Evolutionary conservation across 2,113 vertebrate species (phyloP).

Genomic region (Chamaetylas fuelleborni): DNA sequence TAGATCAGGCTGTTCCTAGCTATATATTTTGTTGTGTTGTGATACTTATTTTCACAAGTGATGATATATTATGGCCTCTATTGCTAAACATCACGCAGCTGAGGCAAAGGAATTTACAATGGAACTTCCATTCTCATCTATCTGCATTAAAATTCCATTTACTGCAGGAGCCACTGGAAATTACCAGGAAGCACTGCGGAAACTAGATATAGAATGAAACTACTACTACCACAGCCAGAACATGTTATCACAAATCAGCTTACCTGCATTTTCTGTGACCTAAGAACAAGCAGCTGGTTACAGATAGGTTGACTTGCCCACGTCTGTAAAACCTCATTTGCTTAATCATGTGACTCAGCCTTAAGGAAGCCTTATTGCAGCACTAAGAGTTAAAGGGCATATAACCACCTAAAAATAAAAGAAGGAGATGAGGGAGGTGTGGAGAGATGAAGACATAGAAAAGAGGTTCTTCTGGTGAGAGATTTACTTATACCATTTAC

Average conservation of each 20-base stretch:
- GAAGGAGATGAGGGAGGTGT: background rate
- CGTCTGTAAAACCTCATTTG: background rate
- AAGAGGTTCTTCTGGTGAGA: background rate
- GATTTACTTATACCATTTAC: background rate
- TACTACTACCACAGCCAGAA: background rate
- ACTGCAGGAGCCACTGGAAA: background rate
- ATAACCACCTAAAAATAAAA: background rate
- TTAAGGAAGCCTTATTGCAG: background rate
- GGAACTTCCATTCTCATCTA: background rate
- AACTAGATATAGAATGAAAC: background rate
- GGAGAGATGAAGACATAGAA: background rate
- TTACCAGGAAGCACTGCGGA: background rate
- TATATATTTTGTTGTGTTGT: background rate
- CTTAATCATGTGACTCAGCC: background rate
- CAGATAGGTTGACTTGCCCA: rapidly evolving
- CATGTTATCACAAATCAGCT: background rate
- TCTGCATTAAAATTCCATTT: background rate
- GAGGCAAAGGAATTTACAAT: background rate
- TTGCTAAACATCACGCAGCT: background rate
- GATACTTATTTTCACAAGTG: background rate
- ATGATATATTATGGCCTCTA: background rate
- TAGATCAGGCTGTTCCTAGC: background rate
- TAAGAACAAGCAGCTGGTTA: background rate
- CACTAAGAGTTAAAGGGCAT: background rate
- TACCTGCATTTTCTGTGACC: background rate